A percentile compares a stretch with the other conserved stretches of the same genome.
These are phyloP conservation scores for Oreochromis aureus DNA, from an alignment of 2,113 vertebrate genomes.

Conservation along the genomic window DNA sequence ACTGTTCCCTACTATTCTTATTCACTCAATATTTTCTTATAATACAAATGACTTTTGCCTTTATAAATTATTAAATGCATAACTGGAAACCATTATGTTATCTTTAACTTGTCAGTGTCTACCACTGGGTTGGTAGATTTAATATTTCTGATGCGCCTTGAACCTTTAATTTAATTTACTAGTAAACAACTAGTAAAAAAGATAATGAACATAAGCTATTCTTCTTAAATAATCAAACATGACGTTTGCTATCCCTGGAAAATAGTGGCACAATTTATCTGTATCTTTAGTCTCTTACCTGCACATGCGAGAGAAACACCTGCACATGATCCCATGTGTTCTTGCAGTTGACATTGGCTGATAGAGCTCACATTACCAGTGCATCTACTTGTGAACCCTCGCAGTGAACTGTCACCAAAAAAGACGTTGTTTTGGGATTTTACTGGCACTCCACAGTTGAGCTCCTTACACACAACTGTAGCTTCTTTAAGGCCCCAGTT, in stretches of 20 bases:
- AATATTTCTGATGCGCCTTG: neutral
- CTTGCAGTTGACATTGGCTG: conserved; percentile 27
- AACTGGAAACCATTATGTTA: neutral
- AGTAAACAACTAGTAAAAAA: neutral
- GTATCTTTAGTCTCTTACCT: conserved; percentile 15
- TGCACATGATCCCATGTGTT: conserved; percentile 1
- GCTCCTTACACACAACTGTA: conserved; percentile 48
- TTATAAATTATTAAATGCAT: neutral
- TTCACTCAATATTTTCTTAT: neutral
- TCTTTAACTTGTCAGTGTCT: neutral
- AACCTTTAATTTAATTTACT: neutral
- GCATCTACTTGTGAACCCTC: conserved; percentile 24
- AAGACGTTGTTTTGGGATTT: neutral
- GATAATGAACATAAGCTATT: neutral
- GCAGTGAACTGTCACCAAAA: conserved; percentile 29
- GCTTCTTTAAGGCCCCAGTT: conserved; percentile 18
- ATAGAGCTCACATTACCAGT: conserved; percentile 23
- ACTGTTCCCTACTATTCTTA: neutral
- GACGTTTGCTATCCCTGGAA: neutral
- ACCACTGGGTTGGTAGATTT: neutral
- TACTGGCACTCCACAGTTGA: conserved; percentile 50
- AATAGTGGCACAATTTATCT: neutral
- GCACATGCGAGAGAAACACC: conserved; percentile 34
- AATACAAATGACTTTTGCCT: neutral
- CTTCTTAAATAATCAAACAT: neutral